A percentile compares a stretch with the other conserved stretches of the same genome.
These are phyloP conservation scores for Platanista minor DNA, from an alignment of 2,113 vertebrate species.

Conservation along the genomic window DNA sequence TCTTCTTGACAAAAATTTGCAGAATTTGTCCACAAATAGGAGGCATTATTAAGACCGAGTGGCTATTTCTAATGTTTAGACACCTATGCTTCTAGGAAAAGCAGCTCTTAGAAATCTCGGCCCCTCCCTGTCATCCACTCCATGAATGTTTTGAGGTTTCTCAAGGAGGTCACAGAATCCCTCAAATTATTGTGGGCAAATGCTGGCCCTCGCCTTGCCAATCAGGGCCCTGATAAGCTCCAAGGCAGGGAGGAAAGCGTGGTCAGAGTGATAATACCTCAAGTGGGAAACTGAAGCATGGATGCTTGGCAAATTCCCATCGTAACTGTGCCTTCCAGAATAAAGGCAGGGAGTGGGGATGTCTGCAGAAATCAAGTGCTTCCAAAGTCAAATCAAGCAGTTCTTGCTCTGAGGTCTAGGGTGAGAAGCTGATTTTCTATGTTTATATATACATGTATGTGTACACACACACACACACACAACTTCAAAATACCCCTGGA, in stretches of 20 bases:
- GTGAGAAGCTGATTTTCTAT: background rate
- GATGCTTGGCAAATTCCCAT: background rate
- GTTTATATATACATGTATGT: no score
- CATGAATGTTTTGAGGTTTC: background rate
- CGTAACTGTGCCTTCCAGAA: background rate
- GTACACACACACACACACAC: no score
- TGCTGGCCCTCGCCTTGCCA: background rate
- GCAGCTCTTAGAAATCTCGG: background rate
- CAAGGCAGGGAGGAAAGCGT: background rate
- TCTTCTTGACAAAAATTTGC: background rate
- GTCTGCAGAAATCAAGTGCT: fast-evolving
- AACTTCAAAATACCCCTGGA: background rate
- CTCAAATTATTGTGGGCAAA: background rate
- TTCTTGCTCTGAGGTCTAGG: background rate
- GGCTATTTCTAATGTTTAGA: background rate
- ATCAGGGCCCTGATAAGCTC: background rate
- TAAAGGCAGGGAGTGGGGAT: background rate
- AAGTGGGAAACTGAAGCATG: background rate
- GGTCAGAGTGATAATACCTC: background rate
- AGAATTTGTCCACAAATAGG: background rate
- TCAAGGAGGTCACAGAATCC: background rate
- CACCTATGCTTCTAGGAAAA: background rate
- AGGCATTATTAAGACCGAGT: background rate
- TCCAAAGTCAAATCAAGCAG: background rate
- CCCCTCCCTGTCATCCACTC: background rate